phyloP scores from a whole-genome alignment of 2,113 vertebrate species.

The Macquaria ambigua region DNA sequence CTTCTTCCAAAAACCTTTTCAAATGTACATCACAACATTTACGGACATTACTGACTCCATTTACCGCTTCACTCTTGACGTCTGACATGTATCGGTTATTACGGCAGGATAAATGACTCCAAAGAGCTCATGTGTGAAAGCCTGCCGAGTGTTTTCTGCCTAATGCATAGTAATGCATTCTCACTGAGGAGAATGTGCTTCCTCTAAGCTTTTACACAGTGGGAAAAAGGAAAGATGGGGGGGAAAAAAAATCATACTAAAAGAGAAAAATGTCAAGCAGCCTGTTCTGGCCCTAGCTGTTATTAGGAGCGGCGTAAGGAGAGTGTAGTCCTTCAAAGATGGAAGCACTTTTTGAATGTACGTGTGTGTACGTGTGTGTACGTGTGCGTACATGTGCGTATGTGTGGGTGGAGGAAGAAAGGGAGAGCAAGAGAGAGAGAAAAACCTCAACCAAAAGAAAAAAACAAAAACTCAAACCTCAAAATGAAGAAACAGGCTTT shows the following conservation, averaged over 20 bases:
- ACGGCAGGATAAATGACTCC: conserved; percentile 4
- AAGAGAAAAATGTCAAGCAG: conserved; percentile 16
- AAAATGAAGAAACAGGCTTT: conserved; percentile 22
- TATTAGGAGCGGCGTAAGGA: conserved; percentile 11
- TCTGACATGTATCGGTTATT: conserved; percentile 19
- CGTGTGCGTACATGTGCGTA: neutral
- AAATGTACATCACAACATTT: neutral
- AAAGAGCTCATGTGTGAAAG: conserved; percentile 42
- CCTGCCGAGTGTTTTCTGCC: neutral
- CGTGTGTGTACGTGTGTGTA: neutral
- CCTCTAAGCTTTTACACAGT: conserved; percentile 24
- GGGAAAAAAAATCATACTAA: neutral
- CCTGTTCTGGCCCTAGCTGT: neutral
- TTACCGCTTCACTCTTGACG: neutral
- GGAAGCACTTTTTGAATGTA: conserved; percentile 10
- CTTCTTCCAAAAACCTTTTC: neutral
- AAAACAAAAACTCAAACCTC: conserved; percentile 1
- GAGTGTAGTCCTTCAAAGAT: conserved; percentile 32
- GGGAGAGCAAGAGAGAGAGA: neutral
- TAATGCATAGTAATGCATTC: conserved; percentile 41
- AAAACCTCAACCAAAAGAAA: conserved; percentile 11
- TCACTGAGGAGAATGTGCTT: conserved; percentile 14
- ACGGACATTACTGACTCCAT: neutral
- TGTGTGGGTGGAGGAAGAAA: conserved; percentile 10
- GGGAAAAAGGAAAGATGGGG: conserved; percentile 16